Evolutionary conservation across 2,113 vertebrate species (phyloP), one percentile per base, ranked within the genome.

Genomic region (Eulacestoma nigropectus): DNA sequence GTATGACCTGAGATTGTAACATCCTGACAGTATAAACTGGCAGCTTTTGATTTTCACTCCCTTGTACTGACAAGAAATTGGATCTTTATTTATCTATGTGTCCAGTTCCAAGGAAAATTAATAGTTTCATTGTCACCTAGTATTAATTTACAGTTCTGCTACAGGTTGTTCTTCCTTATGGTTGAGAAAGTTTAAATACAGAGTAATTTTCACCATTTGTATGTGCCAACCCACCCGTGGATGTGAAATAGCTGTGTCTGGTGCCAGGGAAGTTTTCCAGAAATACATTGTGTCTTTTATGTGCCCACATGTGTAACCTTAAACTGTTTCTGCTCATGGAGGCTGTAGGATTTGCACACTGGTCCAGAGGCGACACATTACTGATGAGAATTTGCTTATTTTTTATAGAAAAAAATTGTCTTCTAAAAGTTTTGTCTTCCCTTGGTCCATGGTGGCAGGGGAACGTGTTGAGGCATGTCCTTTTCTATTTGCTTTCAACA

Each of bases 161-260:
- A 4, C 11, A 52, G 35, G 4, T 50, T 94, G n/a, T 83, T 80
- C n/a, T 83, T 67, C 35, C 23, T 56, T 89, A 39, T 8, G 27
- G 15, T 9, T 70, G 32, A 57, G 42, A 57, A 65, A 59, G 70
- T 37, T 63, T 39, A 67, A 35, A 42, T 42, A 33, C 18, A 21
- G 10, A 60, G 84, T 42, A 32, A 33, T 76, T 83, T 57, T 46
- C 39, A 7, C 42, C 0, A 0, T 50, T 77, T 3, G 0, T 22
- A 2, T 25, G 26, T 84, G 56, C 67, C 49, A 63, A 9, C 64
- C 13, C 29, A 25, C 30, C 55, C 1, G 1, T 39, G 52, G 19
- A 4, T 29, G 16, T 47, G 59, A 47, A 75, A 68, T 13, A 62
- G 65, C 13, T 33, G 46, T 22, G 26, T 19, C 55, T 81, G 69